These are phyloP conservation scores for Valencia hispanica DNA, from an alignment of 2,797 vertebrate genomes.

Conservation along the genomic window DNA sequence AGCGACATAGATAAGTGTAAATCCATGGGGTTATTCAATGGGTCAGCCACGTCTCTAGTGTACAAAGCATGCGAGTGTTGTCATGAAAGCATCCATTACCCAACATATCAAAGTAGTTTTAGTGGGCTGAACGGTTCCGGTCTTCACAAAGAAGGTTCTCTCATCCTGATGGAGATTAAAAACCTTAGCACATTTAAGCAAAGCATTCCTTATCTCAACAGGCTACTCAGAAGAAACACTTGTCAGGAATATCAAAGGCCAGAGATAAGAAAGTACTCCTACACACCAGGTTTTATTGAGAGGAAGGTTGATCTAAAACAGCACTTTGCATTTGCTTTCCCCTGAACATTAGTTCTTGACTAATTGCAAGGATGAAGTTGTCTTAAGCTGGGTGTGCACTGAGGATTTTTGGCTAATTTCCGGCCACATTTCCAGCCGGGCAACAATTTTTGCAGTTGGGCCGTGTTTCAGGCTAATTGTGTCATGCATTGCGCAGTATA, in stretches of 20 bases:
- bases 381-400: too few species aligned
- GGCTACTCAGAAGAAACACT: background rate
- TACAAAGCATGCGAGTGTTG: background rate
- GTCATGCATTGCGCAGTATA: too few species aligned
- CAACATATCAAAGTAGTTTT: background rate
- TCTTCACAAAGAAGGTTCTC: background rate
- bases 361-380: background rate
- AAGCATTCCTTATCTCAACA: background rate
- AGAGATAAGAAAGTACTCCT: background rate
- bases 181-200: background rate
- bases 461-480: too few species aligned
- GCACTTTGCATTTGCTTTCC: background rate
- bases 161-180: background rate
- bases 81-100: background rate
- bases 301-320: background rate
- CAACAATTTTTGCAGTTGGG: too few species aligned
- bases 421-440: too few species aligned
- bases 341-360: background rate
- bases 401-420: too few species aligned
- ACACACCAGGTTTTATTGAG: background rate
- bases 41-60: background rate
- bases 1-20: too few species aligned
- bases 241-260: background rate
- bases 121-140: background rate
- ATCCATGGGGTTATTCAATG: background rate